Evolutionary conservation across 2,797 vertebrate species (phyloP).

Genomic region (Cichlasoma orientale): DNA sequence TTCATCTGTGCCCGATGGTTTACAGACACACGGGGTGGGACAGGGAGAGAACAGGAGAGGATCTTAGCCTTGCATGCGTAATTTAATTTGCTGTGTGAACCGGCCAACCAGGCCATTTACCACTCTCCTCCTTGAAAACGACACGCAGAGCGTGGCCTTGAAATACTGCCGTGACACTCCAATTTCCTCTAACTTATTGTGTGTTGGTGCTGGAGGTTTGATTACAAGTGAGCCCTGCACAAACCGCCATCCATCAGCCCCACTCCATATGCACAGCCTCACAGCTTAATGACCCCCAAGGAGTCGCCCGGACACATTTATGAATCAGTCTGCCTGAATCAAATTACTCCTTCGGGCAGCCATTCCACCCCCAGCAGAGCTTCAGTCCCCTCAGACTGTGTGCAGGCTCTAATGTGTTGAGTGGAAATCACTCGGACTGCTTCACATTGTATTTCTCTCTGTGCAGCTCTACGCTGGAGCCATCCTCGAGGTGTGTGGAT

Average conservation of each 20-base stretch:
- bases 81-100: constrained; percentile 52
- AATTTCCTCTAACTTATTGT: constrained; percentile 65
- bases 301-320: constrained; percentile 52
- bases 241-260: constrained; percentile 63
- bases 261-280: constrained; percentile 59
- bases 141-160: constrained; percentile 5
- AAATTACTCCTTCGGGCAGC: constrained; percentile 48
- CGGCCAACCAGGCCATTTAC: constrained; percentile 25
- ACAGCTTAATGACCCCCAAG: constrained; percentile 61
- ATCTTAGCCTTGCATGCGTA: constrained; percentile 31
- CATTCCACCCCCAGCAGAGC: constrained; percentile 20
- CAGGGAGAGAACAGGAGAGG: not conserved
- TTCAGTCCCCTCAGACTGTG: not conserved
- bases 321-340: constrained; percentile 59
- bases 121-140: constrained; percentile 10
- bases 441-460: constrained; percentile 35
- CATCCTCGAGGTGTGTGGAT: constrained; percentile 99
- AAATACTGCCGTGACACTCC: constrained; percentile 57
- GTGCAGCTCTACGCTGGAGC: constrained; percentile 93
- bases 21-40: constrained; percentile 1
- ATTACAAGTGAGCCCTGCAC: constrained; percentile 56
- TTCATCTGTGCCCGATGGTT: constrained; percentile 33
- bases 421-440: not conserved
- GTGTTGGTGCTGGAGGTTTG: constrained; percentile 55
- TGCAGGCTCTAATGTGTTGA: constrained; percentile 14